Evolutionary conservation across 2,113 vertebrate species (phyloP).

Genomic region (Amblyornis subalaris): DNA sequence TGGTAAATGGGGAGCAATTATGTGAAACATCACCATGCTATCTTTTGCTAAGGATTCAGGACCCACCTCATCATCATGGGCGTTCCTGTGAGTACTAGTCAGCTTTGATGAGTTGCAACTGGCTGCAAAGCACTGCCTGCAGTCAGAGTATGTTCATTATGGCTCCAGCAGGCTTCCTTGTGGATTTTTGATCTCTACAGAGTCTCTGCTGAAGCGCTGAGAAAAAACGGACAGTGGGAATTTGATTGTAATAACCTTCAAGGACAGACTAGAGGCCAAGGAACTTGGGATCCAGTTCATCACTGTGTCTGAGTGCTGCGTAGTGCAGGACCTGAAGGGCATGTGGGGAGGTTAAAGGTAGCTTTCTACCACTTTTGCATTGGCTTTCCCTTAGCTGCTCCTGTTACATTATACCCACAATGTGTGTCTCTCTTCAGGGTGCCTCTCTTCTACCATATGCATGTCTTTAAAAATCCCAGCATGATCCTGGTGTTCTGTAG

Average conservation of each 20-base stretch:
- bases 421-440: neutral
- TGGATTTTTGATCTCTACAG: constrained; percentile 13
- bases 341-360: neutral
- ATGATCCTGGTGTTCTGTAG: neutral
- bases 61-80: neutral
- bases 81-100: constrained; percentile 3
- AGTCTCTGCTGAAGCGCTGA: constrained; percentile 2
- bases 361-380: neutral
- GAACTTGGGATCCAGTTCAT: neutral
- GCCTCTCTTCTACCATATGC: neutral
- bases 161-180: neutral
- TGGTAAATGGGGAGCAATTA: neutral
- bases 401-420: neutral
- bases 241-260: neutral
- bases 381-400: neutral
- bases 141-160: neutral
- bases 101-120: constrained; percentile 29
- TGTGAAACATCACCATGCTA: neutral
- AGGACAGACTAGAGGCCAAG: neutral
- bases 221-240: neutral
- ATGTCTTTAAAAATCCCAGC: neutral
- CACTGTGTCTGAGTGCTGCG: neutral
- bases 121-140: neutral
- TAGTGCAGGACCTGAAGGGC: neutral
- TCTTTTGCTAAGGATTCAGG: constrained; percentile 2